Evolutionary conservation across 2,113 vertebrate genomes (phyloP).

Genomic region (Hypanus sabinus): DNA sequence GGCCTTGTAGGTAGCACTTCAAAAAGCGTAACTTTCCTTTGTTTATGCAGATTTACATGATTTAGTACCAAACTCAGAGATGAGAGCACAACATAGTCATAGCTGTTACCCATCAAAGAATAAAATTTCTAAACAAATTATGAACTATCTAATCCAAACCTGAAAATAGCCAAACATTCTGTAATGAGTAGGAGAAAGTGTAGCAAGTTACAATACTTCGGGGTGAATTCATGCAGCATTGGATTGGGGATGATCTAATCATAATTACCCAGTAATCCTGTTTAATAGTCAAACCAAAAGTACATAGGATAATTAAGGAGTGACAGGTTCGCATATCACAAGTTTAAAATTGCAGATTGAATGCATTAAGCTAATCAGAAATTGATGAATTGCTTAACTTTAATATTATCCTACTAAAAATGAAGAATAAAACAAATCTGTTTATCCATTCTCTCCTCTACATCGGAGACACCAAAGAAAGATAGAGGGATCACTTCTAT

Average conservation of each 20-base stretch:
- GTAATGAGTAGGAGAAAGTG: not conserved
- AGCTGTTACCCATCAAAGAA: too few species aligned
- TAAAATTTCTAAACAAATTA: not conserved
- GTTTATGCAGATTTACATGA: too few species aligned
- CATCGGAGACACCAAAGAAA: too few species aligned
- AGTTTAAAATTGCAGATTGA: not conserved
- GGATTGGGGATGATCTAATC: not conserved
- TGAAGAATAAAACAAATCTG: not conserved
- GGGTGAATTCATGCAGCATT: not conserved
- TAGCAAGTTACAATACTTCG: not conserved
- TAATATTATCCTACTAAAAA: not conserved
- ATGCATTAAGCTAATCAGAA: not conserved
- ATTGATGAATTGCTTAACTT: not conserved
- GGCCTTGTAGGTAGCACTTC: too few species aligned
- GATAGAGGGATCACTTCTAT: too few species aligned
- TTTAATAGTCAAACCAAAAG: not conserved
- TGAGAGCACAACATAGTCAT: too few species aligned
- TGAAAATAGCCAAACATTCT: not conserved
- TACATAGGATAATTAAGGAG: not conserved
- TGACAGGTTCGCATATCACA: not conserved
- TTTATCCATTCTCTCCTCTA: constrained; percentile 58
- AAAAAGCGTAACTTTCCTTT: too few species aligned
- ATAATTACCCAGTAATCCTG: not conserved
- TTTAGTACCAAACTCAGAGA: too few species aligned
- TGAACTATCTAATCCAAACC: not conserved